Evolutionary conservation across 1,140 invertebrate genomes (phyloP).

Genomic region (Plectrocnemia conspersa): DNA sequence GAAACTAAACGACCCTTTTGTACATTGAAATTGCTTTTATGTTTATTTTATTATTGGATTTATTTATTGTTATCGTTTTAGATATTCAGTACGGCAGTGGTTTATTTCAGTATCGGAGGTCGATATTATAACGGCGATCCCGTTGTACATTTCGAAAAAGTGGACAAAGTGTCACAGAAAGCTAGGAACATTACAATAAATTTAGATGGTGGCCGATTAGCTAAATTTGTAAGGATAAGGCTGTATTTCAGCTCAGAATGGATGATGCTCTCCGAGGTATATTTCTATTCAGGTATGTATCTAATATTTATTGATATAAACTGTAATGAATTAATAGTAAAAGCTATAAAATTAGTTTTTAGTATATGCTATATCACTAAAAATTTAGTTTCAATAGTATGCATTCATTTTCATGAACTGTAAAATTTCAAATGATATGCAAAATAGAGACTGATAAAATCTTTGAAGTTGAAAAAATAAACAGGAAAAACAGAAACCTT

Average conservation of each 20-base stretch:
- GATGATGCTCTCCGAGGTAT: conserved; percentile 77
- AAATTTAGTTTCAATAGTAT: too few relatives aligned
- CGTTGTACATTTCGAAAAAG: conserved; percentile 65
- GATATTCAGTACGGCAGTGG: conserved; percentile 65
- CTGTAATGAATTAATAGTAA: conserved; percentile 18
- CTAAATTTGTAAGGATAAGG: conserved; percentile 63
- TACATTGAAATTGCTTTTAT: too few relatives aligned
- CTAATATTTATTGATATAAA: conserved; percentile 13
- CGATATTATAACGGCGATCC: conserved; percentile 58
- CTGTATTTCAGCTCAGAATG: conserved; percentile 70
- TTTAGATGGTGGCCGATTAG: conserved; percentile 58
- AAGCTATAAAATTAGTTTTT: background rate
- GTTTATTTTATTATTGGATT: too few relatives aligned
- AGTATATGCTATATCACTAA: background rate
- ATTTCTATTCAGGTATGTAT: conserved; percentile 60
- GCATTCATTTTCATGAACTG: too few relatives aligned
- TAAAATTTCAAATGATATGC: too few relatives aligned
- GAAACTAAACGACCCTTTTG: too few relatives aligned
- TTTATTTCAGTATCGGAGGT: conserved; percentile 66
- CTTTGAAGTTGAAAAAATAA: too few relatives aligned
- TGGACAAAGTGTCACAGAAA: conserved; percentile 66
- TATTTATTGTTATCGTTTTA: conserved; percentile 44
- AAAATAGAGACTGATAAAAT: too few relatives aligned
- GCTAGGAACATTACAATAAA: conserved; percentile 70
- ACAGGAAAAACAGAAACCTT: too few relatives aligned